Conservation (phyloP, 2,888 invertebrate species). For the Trichacis sp. region DNA sequence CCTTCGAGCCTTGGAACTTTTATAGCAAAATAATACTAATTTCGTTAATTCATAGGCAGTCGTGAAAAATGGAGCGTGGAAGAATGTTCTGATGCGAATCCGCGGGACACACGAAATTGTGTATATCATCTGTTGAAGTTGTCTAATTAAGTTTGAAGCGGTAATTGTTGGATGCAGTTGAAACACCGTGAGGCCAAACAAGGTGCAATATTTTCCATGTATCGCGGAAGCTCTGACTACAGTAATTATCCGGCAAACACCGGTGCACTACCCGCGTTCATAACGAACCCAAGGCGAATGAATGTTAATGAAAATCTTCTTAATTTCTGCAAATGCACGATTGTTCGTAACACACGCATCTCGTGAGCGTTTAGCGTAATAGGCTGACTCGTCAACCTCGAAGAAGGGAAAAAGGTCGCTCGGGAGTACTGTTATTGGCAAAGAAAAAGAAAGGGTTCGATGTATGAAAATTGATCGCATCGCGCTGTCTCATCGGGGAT, state of each 20-base stretch:
- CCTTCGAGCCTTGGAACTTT: not conserved
- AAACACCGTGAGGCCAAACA: conserved; percentile 8
- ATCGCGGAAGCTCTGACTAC: conserved; percentile 45
- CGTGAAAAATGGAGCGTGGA: not conserved
- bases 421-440: not conserved
- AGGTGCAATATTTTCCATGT: conserved; percentile 47
- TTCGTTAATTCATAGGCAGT: not conserved
- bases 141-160: conserved; percentile 21
- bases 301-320: not conserved
- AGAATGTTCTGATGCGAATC: conserved; percentile 10
- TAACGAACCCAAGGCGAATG: not conserved
- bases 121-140: conserved; percentile 12
- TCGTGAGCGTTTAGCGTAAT: not conserved
- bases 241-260: conserved; percentile 20
- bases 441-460: not conserved
- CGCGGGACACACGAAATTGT: conserved; percentile 8
- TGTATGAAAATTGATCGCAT: not conserved
- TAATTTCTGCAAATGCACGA: not conserved
- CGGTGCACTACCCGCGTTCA: too few species aligned
- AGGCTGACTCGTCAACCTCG: not conserved
- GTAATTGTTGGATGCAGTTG: conserved; percentile 21
- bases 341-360: not conserved
- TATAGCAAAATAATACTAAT: not conserved
- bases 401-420: too few species aligned
- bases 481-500: conserved; percentile 21